A percentile compares a stretch with the other conserved stretches of the same genome.
phyloP scores from a whole-genome alignment of 2,888 invertebrate genomes.

The Ellobium chinense region DNA sequence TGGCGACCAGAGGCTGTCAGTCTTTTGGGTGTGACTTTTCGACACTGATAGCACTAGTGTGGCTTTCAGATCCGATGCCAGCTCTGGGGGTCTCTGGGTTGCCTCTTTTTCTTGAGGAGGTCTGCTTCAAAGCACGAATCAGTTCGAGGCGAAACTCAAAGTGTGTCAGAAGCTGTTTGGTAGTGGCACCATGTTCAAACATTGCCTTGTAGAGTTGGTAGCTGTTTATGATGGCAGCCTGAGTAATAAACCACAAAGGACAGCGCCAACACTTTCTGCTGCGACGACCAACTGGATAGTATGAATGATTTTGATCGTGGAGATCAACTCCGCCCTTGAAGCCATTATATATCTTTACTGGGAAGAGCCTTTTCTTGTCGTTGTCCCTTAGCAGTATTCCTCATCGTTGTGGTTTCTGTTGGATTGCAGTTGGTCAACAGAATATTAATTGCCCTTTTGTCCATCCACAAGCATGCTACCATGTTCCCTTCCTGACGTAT shows the following conservation, averaged over 20 bases:
- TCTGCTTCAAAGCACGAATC: neutral
- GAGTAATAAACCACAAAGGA: slow-evolving; percentile 34
- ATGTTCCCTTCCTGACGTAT: slow-evolving; percentile 14
- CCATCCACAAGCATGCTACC: slow-evolving; percentile 20
- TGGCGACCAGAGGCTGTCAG: neutral
- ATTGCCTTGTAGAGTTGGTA: neutral
- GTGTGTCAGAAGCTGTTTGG: neutral
- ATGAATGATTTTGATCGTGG: slow-evolving; percentile 30
- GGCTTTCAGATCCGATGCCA: neutral
- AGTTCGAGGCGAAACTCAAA: slow-evolving; percentile 1
- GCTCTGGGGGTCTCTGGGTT: neutral
- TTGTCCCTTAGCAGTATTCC: neutral
- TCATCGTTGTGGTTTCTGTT: neutral
- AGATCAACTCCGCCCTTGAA: slow-evolving; percentile 43
- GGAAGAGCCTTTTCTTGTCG: neutral
- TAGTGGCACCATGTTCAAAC: neutral
- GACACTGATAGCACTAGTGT: neutral
- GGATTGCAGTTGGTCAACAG: slow-evolving; percentile 11
- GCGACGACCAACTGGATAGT: slow-evolving; percentile 37
- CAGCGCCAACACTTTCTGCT: slow-evolving; percentile 45
- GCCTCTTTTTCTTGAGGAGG: neutral
- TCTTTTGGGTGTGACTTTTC: neutral
- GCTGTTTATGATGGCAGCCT: slow-evolving; percentile 27
- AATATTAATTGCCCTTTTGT: slow-evolving; percentile 1
- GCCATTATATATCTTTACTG: slow-evolving; percentile 23